These are phyloP conservation scores for Polietes domitor DNA, from an alignment of 2,888 invertebrate species.

Conservation along the genomic window DNA sequence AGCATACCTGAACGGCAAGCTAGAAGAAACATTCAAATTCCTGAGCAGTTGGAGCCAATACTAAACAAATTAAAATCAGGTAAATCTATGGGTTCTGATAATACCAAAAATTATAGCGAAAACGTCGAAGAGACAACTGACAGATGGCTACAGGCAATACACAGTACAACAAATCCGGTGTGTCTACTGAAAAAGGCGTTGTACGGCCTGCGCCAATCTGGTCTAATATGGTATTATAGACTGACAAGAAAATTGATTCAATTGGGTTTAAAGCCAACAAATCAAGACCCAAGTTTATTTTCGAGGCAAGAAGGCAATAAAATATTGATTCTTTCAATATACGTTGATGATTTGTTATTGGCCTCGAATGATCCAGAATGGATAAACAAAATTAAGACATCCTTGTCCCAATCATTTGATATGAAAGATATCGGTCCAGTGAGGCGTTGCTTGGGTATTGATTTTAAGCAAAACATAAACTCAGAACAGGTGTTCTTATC, in stretches of 20 bases:
- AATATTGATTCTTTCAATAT: slow-evolving; percentile 59
- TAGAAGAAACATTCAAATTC: slow-evolving; percentile 54
- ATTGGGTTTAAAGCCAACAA: slow-evolving; percentile 57
- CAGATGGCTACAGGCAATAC: slow-evolving; percentile 46
- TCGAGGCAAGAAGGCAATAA: slow-evolving; percentile 49
- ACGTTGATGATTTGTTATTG: slow-evolving; percentile 65
- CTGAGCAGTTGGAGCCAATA: slow-evolving; percentile 47
- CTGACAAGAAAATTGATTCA: slow-evolving; percentile 47
- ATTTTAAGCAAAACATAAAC: slow-evolving; percentile 59
- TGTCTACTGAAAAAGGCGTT: slow-evolving; percentile 58
- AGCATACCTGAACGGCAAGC: slow-evolving; percentile 60
- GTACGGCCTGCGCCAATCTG: slow-evolving; percentile 61
- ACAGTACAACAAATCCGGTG: slow-evolving; percentile 38
- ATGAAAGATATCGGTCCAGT: slow-evolving; percentile 68
- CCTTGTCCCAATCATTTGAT: slow-evolving; percentile 54
- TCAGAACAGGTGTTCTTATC: slow-evolving; percentile 43
- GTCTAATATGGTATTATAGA: slow-evolving; percentile 58
- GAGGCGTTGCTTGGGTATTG: slow-evolving; percentile 59
- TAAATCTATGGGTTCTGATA: not conserved
- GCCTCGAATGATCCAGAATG: slow-evolving; percentile 59
- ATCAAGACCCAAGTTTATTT: slow-evolving; percentile 63
- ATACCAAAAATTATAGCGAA: not conserved
- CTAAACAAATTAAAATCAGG: slow-evolving; percentile 40
- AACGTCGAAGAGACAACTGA: slow-evolving; percentile 20
- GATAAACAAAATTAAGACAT: slow-evolving; percentile 48